phyloP scores from a whole-genome alignment of 2,797 vertebrate species.

The Premnoplex brunnescens region DNA sequence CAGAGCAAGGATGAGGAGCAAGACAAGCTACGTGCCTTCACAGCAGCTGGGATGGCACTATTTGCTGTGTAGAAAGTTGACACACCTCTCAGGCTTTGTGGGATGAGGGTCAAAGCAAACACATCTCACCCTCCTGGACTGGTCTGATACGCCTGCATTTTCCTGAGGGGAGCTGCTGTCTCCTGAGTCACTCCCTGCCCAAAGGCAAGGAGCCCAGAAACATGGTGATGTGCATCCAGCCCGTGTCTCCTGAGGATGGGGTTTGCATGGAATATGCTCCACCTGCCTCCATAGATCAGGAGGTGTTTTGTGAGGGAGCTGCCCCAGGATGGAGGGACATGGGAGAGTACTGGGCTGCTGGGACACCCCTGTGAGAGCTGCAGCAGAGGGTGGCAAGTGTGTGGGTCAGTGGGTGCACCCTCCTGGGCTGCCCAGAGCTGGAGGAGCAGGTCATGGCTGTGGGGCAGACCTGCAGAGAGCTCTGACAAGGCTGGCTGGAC shows the following conservation, averaged over 20 bases:
- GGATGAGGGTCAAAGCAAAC: background rate
- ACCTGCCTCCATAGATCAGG: rapidly evolving
- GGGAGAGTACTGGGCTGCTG: background rate
- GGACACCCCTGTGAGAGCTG: rapidly evolving
- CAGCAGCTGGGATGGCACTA: background rate
- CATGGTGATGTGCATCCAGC: background rate
- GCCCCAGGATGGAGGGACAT: background rate
- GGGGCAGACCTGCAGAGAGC: background rate
- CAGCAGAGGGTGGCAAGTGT: background rate
- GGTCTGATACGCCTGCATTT: background rate
- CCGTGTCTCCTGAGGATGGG: rapidly evolving
- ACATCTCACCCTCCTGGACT: background rate
- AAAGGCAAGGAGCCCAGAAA: background rate
- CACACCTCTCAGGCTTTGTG: background rate
- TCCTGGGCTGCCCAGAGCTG: background rate
- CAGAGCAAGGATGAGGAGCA: background rate
- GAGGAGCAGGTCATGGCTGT: rapidly evolving
- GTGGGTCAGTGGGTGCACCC: background rate
- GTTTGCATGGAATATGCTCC: background rate
- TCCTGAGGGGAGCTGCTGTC: background rate
- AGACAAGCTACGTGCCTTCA: background rate
- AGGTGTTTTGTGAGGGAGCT: background rate
- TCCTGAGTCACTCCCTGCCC: background rate
- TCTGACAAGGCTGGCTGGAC: background rate
- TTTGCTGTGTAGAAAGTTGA: background rate